A percentile compares a stretch with the other conserved stretches of the same genome.
Conservation (phyloP, 2,113 vertebrate genomes). For the Oryzias woworae region DNA sequence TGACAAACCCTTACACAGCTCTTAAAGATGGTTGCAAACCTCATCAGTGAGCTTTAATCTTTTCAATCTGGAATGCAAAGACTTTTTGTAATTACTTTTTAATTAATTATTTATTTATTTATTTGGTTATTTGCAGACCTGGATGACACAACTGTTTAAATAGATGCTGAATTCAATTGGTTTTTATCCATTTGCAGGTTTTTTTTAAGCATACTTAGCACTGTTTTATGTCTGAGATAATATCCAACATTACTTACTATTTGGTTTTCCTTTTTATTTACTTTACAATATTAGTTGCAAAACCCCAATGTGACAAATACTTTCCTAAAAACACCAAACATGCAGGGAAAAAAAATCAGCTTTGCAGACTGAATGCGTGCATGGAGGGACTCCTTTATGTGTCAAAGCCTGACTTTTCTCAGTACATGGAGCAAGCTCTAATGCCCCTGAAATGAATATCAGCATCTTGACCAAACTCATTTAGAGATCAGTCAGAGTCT, state of each 20-base stretch:
- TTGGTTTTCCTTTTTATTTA: not conserved
- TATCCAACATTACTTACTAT: not conserved
- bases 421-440: slow-evolving; percentile 75
- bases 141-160: too few relatives aligned
- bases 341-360: slow-evolving; percentile 11
- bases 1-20: slow-evolving; percentile 1
- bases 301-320: not conserved
- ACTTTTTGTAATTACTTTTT: too few relatives aligned
- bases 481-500: slow-evolving; percentile 78
- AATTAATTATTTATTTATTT: too few relatives aligned
- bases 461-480: slow-evolving; percentile 80
- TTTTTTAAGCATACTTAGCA: not conserved
- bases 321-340: slow-evolving; percentile 15
- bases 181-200: too few relatives aligned
- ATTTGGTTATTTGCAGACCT: too few relatives aligned
- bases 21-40: slow-evolving; percentile 8
- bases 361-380: slow-evolving; percentile 53
- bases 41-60: slow-evolving; percentile 15
- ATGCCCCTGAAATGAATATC: slow-evolving; percentile 82
- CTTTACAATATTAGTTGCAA: not conserved
- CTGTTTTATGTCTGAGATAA: not conserved
- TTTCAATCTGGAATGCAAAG: not conserved
- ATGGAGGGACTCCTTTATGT: slow-evolving; percentile 25
- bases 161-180: too few relatives aligned
- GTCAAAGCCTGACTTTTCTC: slow-evolving; percentile 62